Percentiles rank a stretch among this genome's conserved stretches.
phyloP scores from a whole-genome alignment of 2,888 invertebrate genomes.

The Aleiodes alternator region DNA sequence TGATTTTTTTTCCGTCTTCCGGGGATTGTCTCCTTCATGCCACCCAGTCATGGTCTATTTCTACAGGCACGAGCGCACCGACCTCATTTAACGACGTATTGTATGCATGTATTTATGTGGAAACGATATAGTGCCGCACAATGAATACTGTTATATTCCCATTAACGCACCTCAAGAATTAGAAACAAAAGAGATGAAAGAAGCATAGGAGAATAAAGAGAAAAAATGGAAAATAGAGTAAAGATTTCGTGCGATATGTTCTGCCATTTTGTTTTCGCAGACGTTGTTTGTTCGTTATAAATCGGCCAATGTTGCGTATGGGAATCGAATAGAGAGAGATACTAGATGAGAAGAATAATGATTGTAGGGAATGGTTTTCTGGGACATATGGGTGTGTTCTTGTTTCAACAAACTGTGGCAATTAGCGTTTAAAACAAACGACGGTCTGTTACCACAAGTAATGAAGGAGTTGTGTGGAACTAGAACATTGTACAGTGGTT shows the following conservation, averaged over 20 bases:
- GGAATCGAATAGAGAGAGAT: slow-evolving; percentile 13
- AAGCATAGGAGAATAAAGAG: background rate
- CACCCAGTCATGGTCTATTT: slow-evolving; percentile 69
- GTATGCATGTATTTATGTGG: slow-evolving; percentile 70
- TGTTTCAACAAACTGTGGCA: slow-evolving; percentile 68
- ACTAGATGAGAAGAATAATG: slow-evolving; percentile 32
- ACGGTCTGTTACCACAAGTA: slow-evolving; percentile 60
- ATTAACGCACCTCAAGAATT: slow-evolving; percentile 37
- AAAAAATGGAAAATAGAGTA: slow-evolving; percentile 2
- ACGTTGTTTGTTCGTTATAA: background rate
- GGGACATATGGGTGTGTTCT: slow-evolving; percentile 63
- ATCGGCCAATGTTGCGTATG: background rate
- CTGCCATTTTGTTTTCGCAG: background rate
- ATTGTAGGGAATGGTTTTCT: slow-evolving; percentile 54
- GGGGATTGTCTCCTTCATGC: slow-evolving; percentile 67
- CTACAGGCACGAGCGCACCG: slow-evolving; percentile 56
- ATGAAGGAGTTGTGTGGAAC: slow-evolving; percentile 3
- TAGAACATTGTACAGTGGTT: too few species aligned
- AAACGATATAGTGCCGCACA: slow-evolving; percentile 61
- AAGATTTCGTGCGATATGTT: background rate
- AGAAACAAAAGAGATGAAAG: background rate
- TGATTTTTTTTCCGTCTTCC: slow-evolving; percentile 59
- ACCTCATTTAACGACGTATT: slow-evolving; percentile 70
- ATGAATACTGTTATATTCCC: slow-evolving; percentile 65
- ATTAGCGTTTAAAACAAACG: slow-evolving; percentile 69